These are phyloP conservation scores for Crotophaga sulcirostris DNA, from an alignment of 2,113 vertebrate species.

Conservation along the genomic window DNA sequence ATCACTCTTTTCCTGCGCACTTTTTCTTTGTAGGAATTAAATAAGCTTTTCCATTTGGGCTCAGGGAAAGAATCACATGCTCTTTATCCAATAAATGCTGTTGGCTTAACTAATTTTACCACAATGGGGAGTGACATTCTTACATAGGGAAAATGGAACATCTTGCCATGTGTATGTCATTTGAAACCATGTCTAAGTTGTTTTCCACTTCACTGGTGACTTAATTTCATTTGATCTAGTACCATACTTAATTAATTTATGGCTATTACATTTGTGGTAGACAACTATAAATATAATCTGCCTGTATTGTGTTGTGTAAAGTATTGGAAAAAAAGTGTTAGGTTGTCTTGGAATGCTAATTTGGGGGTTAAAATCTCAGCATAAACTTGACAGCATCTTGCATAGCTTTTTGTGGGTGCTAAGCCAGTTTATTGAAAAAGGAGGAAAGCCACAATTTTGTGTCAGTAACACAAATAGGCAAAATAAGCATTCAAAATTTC, in stretches of 20 bases:
- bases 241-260: neutral
- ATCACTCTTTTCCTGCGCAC: neutral
- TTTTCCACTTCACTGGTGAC: neutral
- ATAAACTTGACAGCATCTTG: neutral
- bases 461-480: neutral
- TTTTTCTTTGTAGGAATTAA: neutral
- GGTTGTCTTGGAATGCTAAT: neutral
- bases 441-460: neutral
- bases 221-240: neutral
- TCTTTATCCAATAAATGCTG: neutral
- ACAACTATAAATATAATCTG: neutral
- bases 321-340: neutral
- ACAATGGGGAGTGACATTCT: neutral
- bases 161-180: neutral
- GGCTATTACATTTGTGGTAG: neutral
- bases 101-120: neutral
- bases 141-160: neutral
- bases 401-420: neutral
- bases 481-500: neutral
- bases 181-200: neutral
- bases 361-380: neutral
- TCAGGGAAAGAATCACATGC: neutral
- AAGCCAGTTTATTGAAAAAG: neutral
- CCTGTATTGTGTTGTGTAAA: neutral
- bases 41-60: neutral